A percentile compares a stretch with the other conserved stretches of the same genome.
phyloP scores from a whole-genome alignment of 2,113 vertebrate species.

The Scartelaos histophorus region DNA sequence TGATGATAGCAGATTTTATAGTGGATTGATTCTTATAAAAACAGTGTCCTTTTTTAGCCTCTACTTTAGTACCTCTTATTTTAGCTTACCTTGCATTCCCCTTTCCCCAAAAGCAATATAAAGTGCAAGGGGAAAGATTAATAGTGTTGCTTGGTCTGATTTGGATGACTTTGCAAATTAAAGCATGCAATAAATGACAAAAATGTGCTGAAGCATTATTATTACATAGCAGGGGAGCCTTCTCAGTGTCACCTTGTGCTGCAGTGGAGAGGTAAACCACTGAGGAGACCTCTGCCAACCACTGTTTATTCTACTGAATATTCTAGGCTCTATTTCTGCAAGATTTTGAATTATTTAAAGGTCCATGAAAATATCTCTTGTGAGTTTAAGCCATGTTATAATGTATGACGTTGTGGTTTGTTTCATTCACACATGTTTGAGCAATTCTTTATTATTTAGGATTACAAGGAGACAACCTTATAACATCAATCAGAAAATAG shows the following conservation, averaged over 20 bases:
- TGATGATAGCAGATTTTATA: background rate
- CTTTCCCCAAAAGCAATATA: conserved; percentile 8
- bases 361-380: too few relatives aligned
- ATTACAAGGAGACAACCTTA: too few relatives aligned
- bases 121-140: conserved; percentile 16
- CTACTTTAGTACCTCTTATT: background rate
- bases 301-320: conserved; percentile 25
- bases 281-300: conserved; percentile 15
- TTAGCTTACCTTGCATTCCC: conserved; percentile 5
- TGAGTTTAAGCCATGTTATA: too few relatives aligned
- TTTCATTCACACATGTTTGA: too few relatives aligned
- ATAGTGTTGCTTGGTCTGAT: background rate
- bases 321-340: too few relatives aligned
- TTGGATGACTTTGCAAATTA: conserved; percentile 33
- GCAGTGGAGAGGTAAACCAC: conserved; percentile 43
- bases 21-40: conserved; percentile 29
- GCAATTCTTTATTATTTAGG: too few relatives aligned
- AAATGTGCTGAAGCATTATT: conserved; percentile 27
- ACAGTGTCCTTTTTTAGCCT: conserved; percentile 20
- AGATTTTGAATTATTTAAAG: too few relatives aligned
- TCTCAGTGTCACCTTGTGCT: conserved; percentile 32
- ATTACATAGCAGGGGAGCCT: conserved; percentile 23
- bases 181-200: conserved; percentile 8
- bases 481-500: too few relatives aligned
- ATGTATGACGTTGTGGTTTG: too few relatives aligned